A percentile compares a stretch with the other conserved stretches of the same genome.
Conservation (phyloP, 92 coral and sea anemone species). For the Virgularia gustaviana region DNA sequence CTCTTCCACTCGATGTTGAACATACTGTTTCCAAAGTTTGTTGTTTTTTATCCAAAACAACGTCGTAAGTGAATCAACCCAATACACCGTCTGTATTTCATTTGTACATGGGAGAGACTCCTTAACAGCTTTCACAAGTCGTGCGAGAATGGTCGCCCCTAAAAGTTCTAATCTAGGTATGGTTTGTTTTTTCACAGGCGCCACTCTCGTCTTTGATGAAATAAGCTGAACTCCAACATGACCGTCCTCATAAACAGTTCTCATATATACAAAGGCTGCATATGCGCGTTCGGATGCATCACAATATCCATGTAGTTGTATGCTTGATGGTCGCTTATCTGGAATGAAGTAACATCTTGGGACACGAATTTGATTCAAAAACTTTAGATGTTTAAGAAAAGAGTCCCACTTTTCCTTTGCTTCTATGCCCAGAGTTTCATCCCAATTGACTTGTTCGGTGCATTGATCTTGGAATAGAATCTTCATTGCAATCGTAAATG, state of each 20-base stretch:
- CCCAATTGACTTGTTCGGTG: slow-evolving; percentile 23
- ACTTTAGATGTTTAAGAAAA: not conserved
- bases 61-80: not conserved
- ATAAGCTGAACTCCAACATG: not conserved
- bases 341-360: slow-evolving; percentile 38
- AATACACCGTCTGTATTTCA: not conserved
- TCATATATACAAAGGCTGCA: slow-evolving; percentile 40
- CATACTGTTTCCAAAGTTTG: not conserved
- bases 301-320: slow-evolving; percentile 50
- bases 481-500: slow-evolving; percentile 44
- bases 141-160: not conserved
- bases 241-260: slow-evolving; percentile 40
- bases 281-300: slow-evolving; percentile 51
- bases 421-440: slow-evolving; percentile 6
- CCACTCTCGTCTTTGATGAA: not conserved
- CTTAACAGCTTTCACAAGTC: not conserved
- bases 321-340: slow-evolving; percentile 1
- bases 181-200: too few species aligned
- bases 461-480: slow-evolving; percentile 40
- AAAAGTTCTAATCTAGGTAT: not conserved
- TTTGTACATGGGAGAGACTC: not conserved
- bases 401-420: slow-evolving; percentile 21
- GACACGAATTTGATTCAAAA: slow-evolving; percentile 37
- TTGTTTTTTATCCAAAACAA: not conserved
- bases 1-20: not conserved